A percentile compares a stretch with the other conserved stretches of the same genome.
Conservation (phyloP, 2,888 invertebrate species). For the Archips crataeganus region DNA sequence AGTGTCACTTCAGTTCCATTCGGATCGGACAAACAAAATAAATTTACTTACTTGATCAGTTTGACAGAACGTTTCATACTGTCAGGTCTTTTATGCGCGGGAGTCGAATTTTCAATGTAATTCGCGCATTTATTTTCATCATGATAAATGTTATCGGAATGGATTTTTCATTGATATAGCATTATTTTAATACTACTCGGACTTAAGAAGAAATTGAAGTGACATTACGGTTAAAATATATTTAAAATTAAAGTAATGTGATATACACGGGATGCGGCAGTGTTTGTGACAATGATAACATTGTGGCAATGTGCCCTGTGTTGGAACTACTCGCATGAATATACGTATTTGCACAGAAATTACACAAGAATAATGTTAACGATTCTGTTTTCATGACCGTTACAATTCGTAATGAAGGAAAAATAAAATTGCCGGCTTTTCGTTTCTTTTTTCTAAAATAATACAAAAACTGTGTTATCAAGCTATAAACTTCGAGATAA, state of each 20-base stretch:
- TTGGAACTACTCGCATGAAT: slow-evolving; percentile 8
- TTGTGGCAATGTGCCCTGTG: slow-evolving; percentile 14
- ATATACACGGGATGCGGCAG: slow-evolving; percentile 16
- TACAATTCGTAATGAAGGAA: neutral
- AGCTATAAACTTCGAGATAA: neutral
- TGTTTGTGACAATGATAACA: slow-evolving; percentile 31
- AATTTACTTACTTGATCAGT: neutral
- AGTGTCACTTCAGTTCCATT: neutral
- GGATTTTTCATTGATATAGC: neutral
- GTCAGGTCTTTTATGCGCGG: neutral
- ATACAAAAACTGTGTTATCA: neutral
- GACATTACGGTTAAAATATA: neutral
- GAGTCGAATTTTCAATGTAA: neutral
- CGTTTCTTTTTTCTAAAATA: neutral
- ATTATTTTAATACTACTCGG: neutral
- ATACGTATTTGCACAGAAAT: neutral
- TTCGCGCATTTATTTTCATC: slow-evolving; percentile 2
- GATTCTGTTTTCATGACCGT: neutral
- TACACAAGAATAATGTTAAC: neutral
- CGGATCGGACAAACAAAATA: neutral
- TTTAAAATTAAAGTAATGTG: slow-evolving; percentile 13
- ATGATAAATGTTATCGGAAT: neutral
- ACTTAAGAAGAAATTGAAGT: neutral
- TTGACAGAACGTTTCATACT: neutral
- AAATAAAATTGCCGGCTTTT: neutral